Evolutionary conservation across 2,113 vertebrate genomes (phyloP).

Genomic region (Zosterops japonicus): DNA sequence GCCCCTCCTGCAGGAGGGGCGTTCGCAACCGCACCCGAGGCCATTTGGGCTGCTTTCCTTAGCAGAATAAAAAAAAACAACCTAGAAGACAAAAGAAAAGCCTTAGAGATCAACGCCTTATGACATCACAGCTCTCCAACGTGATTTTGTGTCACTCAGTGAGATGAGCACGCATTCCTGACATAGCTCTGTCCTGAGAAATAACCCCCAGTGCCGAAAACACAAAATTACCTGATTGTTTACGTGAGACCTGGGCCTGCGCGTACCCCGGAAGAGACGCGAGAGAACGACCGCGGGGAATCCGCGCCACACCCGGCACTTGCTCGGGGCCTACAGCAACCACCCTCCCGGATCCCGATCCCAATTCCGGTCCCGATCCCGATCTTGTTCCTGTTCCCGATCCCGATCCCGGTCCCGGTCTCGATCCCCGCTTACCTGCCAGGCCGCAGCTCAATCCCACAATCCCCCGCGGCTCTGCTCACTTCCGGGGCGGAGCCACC

Average conservation of each 20-base stretch:
- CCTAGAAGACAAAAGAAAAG: neutral
- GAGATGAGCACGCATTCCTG: fast-evolving
- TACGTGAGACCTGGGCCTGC: fast-evolving
- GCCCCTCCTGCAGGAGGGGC: conserved; percentile 60
- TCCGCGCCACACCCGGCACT: no score
- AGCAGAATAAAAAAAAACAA: neutral
- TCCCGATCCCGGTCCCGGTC: fast-evolving
- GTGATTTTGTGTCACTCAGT: fast-evolving
- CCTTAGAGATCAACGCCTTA: fast-evolving
- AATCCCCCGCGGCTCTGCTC: fast-evolving
- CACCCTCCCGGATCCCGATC: no score
- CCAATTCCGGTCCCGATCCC: no score
- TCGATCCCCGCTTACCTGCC: neutral
- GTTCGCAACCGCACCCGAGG: conserved; percentile 29
- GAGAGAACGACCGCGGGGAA: no score
- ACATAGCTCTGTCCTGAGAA: neutral
- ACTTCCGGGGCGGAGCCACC: neutral
- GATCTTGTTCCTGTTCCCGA: fast-evolving
- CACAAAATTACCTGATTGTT: fast-evolving
- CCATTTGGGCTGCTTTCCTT: neutral
- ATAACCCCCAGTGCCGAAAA: fast-evolving
- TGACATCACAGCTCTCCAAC: neutral
- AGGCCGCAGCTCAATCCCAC: neutral
- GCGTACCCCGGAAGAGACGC: neutral
- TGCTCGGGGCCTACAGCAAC: no score